Conservation (phyloP, 2,797 vertebrate genomes). For the Pitangus sulphuratus region DNA sequence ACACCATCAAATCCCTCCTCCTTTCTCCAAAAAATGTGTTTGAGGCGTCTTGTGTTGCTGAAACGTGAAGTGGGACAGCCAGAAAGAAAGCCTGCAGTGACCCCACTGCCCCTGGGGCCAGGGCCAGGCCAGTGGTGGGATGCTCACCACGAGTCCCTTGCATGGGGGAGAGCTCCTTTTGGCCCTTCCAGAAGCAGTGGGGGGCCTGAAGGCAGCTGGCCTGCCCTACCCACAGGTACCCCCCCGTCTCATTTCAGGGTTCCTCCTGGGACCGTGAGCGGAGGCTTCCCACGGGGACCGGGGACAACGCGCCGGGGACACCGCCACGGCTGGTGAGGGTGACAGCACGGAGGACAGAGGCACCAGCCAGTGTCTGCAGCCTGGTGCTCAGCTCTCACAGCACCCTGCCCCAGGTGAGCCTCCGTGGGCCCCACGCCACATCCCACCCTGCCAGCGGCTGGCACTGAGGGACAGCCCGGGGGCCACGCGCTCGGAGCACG, state of each 20-base stretch:
- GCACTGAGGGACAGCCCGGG: neutral
- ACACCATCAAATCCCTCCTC: neutral
- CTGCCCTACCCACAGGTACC: neutral
- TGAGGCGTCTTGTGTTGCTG: neutral
- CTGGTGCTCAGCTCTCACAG: conserved; percentile 79
- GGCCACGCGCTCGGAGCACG: rapidly evolving
- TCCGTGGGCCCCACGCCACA: neutral
- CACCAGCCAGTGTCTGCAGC: conserved; percentile 81
- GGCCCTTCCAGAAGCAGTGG: neutral
- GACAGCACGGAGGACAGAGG: conserved; percentile 82
- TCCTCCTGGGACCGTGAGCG: rapidly evolving
- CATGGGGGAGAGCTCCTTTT: neutral
- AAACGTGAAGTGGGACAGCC: neutral
- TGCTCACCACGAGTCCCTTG: neutral
- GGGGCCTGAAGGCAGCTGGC: neutral
- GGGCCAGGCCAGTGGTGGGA: neutral
- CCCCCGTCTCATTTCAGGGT: neutral
- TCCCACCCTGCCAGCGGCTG: neutral
- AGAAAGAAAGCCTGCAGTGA: neutral
- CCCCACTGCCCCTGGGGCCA: neutral
- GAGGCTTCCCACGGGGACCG: neutral
- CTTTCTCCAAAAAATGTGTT: neutral
- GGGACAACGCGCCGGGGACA: rapidly evolving
- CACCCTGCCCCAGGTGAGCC: conserved; percentile 83
- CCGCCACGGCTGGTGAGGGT: conserved; percentile 76